Percentiles rank a stretch among this genome's conserved stretches.
Conservation (phyloP, 2,888 invertebrate species). For the Deroplatys truncata region DNA sequence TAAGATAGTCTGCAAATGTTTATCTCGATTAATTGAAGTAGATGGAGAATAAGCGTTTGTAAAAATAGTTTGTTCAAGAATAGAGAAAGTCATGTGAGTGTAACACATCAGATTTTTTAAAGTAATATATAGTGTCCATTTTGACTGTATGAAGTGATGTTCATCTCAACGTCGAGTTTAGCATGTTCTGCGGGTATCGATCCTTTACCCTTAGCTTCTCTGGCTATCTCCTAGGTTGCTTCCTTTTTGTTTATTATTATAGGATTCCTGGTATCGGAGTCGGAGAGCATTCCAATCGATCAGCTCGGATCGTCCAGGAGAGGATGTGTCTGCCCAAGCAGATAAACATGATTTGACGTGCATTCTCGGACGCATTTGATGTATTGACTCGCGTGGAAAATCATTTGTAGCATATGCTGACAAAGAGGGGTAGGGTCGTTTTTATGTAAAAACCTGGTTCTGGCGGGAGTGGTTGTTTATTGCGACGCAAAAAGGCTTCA, state of each 20-base stretch:
- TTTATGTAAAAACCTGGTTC: no score
- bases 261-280: not conserved
- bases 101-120: no score
- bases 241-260: not conserved
- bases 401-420: not conserved
- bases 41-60: no score
- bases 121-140: no score
- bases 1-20: no score
- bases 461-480: not conserved
- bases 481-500: not conserved
- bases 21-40: no score
- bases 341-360: not conserved
- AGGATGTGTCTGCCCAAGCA: not conserved
- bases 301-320: not conserved
- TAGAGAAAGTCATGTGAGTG: no score
- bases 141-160: no score
- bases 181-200: slow-evolving; percentile 2
- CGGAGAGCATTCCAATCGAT: not conserved
- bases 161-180: not conserved
- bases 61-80: no score
- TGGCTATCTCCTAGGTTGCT: not conserved
- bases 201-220: not conserved
- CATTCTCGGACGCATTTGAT: not conserved
- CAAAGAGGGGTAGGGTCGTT: not conserved
- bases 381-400: not conserved